Evolutionary conservation across 2,888 invertebrate genomes (phyloP).

Genomic region (Eretmocerus hayati): DNA sequence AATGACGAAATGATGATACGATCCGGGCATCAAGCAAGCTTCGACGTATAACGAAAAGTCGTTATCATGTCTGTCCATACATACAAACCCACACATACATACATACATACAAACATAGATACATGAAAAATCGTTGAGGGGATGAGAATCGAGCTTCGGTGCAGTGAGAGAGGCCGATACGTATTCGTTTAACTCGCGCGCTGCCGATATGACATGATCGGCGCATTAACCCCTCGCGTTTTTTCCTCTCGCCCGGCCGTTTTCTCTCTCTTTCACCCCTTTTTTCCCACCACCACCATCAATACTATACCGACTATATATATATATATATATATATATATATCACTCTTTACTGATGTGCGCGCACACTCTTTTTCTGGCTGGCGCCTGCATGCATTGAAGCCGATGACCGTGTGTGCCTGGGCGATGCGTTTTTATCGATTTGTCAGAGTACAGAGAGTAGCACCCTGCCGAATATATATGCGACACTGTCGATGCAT

Average conservation of each 20-base stretch:
- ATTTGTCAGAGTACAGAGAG: slow-evolving; percentile 45
- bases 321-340: no score
- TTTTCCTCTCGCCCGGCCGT: slow-evolving; percentile 34
- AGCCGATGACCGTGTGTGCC: no score
- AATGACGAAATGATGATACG: slow-evolving; percentile 23
- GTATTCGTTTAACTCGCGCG: slow-evolving; percentile 42
- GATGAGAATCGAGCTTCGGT: no score
- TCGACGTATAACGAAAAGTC: no score
- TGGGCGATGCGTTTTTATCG: slow-evolving; percentile 49
- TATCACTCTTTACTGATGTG: no score
- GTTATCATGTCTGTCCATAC: no score
- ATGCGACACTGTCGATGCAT: no score
- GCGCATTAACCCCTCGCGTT: slow-evolving; percentile 45
- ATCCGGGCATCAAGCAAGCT: no score
- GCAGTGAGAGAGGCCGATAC: slow-evolving; percentile 18
- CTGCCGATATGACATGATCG: slow-evolving; percentile 46
- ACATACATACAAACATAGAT: slow-evolving; percentile 2
- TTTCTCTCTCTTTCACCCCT: slow-evolving; percentile 6
- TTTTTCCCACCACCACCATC: background rate
- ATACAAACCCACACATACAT: background rate
- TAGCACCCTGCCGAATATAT: no score
- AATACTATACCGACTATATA: no score
- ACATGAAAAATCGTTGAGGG: background rate
- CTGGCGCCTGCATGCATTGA: no score
- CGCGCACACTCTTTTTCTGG: slow-evolving; percentile 34